These are phyloP conservation scores for Mesoligia furuncula DNA, from an alignment of 2,888 invertebrate species.

Conservation along the genomic window DNA sequence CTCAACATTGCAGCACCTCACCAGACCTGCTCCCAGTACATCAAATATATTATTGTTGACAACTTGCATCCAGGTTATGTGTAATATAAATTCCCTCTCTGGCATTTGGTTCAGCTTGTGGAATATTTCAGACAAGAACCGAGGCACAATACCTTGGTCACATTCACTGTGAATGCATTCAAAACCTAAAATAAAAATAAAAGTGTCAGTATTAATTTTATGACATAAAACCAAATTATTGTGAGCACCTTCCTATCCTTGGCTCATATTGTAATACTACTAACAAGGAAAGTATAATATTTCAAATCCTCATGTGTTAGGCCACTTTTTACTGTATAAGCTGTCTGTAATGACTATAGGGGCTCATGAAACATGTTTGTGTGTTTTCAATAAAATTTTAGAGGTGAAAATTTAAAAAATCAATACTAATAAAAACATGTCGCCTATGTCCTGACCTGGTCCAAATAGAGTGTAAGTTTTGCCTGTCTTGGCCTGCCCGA, in stretches of 20 bases:
- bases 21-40: conserved; percentile 90
- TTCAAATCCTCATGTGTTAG: not conserved
- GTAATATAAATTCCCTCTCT: conserved; percentile 92
- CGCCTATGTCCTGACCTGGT: conserved; percentile 87
- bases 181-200: conserved; percentile 79
- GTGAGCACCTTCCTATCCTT: not conserved
- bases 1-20: conserved; percentile 91
- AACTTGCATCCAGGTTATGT: conserved; percentile 94
- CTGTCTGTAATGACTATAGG: not conserved
- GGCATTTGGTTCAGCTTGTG: conserved; percentile 91
- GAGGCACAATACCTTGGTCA: conserved; percentile 93
- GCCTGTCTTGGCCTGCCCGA: conserved; percentile 92
- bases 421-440: conserved; percentile 9
- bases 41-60: conserved; percentile 92
- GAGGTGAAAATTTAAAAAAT: not conserved
- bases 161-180: conserved; percentile 91
- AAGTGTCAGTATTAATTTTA: not conserved
- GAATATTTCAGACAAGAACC: conserved; percentile 93
- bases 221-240: not conserved
- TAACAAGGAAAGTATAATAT: not conserved
- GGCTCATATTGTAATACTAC: not conserved
- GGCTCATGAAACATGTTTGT: not conserved
- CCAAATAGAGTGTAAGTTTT: conserved; percentile 94
- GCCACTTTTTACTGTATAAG: conserved; percentile 1
- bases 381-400: not conserved